A percentile compares a stretch with the other conserved stretches of the same genome.
These are phyloP conservation scores for Synanthedon myopaeformis DNA, from an alignment of 2,888 invertebrate genomes.

Conservation along the genomic window DNA sequence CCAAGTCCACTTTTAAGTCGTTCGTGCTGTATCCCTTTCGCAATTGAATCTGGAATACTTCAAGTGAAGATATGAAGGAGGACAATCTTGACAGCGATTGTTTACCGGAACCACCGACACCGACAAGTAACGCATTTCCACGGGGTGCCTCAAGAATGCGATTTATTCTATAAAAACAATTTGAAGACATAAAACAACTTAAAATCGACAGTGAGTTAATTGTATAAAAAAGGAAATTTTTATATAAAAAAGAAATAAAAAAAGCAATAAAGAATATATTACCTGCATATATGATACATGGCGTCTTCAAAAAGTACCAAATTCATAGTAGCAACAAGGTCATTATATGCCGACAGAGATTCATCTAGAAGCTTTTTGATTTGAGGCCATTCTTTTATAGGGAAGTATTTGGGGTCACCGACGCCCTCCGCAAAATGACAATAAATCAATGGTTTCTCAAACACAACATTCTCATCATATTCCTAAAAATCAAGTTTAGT, in stretches of 20 bases:
- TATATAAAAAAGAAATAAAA: no score
- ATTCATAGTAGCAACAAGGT: constrained; percentile 91
- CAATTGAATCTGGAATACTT: constrained; percentile 94
- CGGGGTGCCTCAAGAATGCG: constrained; percentile 92
- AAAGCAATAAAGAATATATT: constrained; percentile 3
- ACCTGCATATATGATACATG: constrained; percentile 90
- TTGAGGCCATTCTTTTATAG: constrained; percentile 77
- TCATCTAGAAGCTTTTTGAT: constrained; percentile 82
- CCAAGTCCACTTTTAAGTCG: constrained; percentile 80
- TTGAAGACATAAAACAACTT: background rate
- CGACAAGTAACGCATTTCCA: constrained; percentile 91
- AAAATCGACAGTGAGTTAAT: no score
- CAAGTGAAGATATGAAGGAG: constrained; percentile 89
- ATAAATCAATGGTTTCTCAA: constrained; percentile 83
- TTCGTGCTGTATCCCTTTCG: constrained; percentile 86
- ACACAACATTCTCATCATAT: constrained; percentile 78
- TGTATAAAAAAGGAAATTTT: no score
- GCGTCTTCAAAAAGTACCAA: constrained; percentile 95
- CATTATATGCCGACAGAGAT: constrained; percentile 88
- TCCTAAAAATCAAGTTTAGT: constrained; percentile 50
- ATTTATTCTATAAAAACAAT: constrained; percentile 75
- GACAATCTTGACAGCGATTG: constrained; percentile 91
- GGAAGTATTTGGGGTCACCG: constrained; percentile 91
- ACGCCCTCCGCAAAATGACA: constrained; percentile 94
- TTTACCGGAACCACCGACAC: constrained; percentile 96